phyloP scores from a whole-genome alignment of 2,113 vertebrate species.

The Carettochelys insculpta region DNA sequence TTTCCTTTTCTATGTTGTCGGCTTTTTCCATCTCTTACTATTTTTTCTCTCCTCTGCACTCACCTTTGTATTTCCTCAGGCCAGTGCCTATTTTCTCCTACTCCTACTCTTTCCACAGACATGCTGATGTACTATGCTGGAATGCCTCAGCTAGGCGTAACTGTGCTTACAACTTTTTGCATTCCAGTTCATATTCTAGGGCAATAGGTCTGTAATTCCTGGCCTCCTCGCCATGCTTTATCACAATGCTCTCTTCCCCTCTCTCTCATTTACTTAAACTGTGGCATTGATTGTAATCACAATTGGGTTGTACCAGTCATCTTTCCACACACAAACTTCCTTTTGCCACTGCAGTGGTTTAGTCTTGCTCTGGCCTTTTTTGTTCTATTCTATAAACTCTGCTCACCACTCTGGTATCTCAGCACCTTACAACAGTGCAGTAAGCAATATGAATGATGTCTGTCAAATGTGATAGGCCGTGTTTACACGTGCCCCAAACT shows the following conservation, averaged over 20 bases:
- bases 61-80: background rate
- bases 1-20: background rate
- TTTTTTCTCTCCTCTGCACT: background rate
- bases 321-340: background rate
- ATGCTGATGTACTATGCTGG: background rate
- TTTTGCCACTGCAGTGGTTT: background rate
- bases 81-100: background rate
- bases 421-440: fast-evolving
- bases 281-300: too few relatives aligned
- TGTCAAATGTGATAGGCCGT: too few relatives aligned
- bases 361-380: background rate
- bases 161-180: background rate
- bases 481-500: too few relatives aligned
- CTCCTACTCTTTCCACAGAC: background rate
- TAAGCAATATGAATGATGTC: background rate
- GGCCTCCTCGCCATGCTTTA: background rate
- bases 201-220: background rate
- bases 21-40: background rate
- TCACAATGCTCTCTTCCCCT: background rate
- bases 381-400: fast-evolving
- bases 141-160: background rate
- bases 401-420: background rate
- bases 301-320: background rate
- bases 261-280: background rate
- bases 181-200: background rate